Percentiles rank a stretch among this genome's conserved stretches.
Conservation (phyloP, 2,797 vertebrate species). For the Parauchenoglanis punctatus region DNA sequence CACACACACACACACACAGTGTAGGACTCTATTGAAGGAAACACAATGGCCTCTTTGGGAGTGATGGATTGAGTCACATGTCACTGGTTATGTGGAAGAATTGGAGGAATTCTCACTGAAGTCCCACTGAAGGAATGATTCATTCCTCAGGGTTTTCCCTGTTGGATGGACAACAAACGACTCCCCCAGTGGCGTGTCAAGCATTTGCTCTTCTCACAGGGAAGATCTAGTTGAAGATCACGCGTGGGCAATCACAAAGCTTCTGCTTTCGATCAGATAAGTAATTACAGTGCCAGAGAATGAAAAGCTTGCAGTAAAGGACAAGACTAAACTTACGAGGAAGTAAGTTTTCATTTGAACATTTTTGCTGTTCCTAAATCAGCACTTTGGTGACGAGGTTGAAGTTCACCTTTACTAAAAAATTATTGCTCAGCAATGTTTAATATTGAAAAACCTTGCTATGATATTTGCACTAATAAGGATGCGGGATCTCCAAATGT, state of each 20-base stretch:
- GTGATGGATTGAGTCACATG: conserved; percentile 63
- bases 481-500: background rate
- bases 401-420: background rate
- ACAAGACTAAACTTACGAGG: background rate
- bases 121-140: conserved; percentile 41
- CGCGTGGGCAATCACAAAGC: background rate
- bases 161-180: background rate
- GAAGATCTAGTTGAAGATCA: background rate
- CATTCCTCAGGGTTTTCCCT: conserved; percentile 37
- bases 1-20: background rate
- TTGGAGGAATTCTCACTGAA: conserved; percentile 45
- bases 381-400: background rate
- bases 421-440: background rate
- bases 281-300: background rate
- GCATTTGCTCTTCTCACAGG: background rate
- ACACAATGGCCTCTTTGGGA: conserved; percentile 70
- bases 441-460: background rate
- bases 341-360: no score
- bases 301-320: background rate
- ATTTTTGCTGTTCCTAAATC: background rate
- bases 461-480: background rate
- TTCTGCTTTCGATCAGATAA: background rate
- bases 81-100: conserved; percentile 45
- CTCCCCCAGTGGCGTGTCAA: background rate
- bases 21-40: conserved; percentile 68